Evolutionary conservation across 2,888 invertebrate genomes (phyloP), one percentile per base, ranked within the genome.

Genomic region (Parascotia fuliginaria): DNA sequence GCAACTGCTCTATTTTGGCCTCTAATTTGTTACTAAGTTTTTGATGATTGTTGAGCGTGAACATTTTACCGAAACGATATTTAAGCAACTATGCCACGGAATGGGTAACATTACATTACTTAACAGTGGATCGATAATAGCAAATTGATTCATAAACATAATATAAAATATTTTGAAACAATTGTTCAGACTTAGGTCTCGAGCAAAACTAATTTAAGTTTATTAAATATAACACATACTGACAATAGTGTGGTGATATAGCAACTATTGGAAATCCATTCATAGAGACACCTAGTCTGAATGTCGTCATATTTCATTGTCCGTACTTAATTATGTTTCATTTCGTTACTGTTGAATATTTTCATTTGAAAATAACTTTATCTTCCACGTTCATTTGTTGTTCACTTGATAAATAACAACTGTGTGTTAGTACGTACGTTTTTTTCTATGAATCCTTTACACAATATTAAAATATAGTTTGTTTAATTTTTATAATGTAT

Each of bases 211-310:
- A 28, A 38, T 9, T 15, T 36, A 39, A 43, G 16, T 37, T 16
- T 56, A 48, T 37, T 22, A 52, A 37, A 52, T 31, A 31, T 31
- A 13, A 13, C 34, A 32, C 28, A 9, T 16, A 12, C 31, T 28
- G 39, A 54, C 51, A 66, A 63, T 55, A 28, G 49, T 47, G 34
- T 57, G 60, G 57, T 49, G 65, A 65, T 61, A 61, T 44, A 37
- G 15, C 48, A 32, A 42, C 27, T 55, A 61, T 61, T 55, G 45
- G 58, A 63, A 61, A 66, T 22, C 49, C 12, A 62, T 65, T 58
- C 52, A 52, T 19, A 48, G 33, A 29, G 34, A 36, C 41, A 45
- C 50, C 34, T 57, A 42, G 34, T 15, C 44, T 41, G 41, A 52
- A 31, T 61, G 62, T 42, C 40, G 62, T 45, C 55, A 58, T 29